Percentiles rank a stretch among this genome's conserved stretches.
phyloP scores from a whole-genome alignment of 1,140 invertebrate genomes.

The Panagrolaimus sp. region DNA sequence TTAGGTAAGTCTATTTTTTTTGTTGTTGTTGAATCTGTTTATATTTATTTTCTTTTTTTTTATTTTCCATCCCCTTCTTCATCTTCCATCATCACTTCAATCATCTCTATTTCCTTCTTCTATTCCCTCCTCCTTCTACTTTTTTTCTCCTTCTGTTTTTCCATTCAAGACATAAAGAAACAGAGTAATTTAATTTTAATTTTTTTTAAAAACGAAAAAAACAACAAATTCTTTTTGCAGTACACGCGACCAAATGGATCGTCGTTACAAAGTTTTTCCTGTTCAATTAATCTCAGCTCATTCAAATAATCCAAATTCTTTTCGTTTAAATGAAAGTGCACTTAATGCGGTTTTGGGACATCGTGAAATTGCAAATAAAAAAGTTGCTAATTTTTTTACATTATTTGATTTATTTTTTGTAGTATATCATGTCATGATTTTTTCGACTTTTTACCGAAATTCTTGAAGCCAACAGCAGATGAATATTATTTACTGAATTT shows the following conservation, averaged over 20 bases:
- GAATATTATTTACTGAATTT: neutral
- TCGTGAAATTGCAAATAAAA: conserved; percentile 43
- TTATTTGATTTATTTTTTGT: neutral
- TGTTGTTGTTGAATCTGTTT: too few species aligned
- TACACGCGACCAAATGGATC: conserved; percentile 34
- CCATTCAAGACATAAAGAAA: too few species aligned
- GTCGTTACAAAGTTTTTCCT: conserved; percentile 37
- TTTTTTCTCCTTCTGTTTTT: too few species aligned
- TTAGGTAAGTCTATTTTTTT: neutral
- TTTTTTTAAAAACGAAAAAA: too few species aligned
- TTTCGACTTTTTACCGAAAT: neutral
- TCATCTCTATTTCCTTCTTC: too few species aligned
- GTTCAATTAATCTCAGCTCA: conserved; percentile 43
- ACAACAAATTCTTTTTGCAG: neutral
- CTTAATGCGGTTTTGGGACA: conserved; percentile 43
- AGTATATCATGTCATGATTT: conserved; percentile 7
- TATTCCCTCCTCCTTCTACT: too few species aligned
- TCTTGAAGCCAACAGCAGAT: neutral
- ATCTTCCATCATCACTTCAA: too few species aligned
- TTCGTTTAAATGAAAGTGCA: conserved; percentile 42
- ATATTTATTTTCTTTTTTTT: too few species aligned
- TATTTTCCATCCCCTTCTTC: too few species aligned
- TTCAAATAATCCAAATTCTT: conserved; percentile 40
- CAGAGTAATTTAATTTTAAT: too few species aligned
- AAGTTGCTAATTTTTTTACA: conserved; percentile 28